Evolutionary conservation across 2,113 vertebrate species (phyloP), one percentile per base, ranked within the genome.

Genomic region (Eudorcas thomsonii): DNA sequence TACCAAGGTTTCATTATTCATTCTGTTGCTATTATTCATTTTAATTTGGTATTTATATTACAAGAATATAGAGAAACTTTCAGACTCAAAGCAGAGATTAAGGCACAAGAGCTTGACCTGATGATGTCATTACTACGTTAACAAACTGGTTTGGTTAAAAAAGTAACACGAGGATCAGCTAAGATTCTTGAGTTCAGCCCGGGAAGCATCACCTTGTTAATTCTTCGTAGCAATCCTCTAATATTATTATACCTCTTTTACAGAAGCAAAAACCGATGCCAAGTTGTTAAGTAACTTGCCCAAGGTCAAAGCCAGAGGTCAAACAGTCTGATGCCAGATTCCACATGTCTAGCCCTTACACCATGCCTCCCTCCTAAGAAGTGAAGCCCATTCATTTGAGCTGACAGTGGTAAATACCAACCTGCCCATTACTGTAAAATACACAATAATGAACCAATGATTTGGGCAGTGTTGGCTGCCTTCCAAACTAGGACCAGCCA

Each of bases 161-260:
- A 59, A 62, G 16, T 19, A 21, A 15, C 82, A 60, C 28, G 14
- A 23, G n/a, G 7, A 25, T 60, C 52, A 2, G n/a, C 30, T 74
- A 50, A 83, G 89, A 48, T 33, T 48, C 9, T 3, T 45, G 74
- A 95, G 91, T 30, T 23, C 28, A 52, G 26, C 12, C 28, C 21
- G 19, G 6, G 64, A 67, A 71, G 17, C 2, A 52, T 57, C 80
- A 11, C 26, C 50, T 83, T 1, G 0, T n/a, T 45, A 7, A 36
- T 67, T 33, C 33, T 33, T 89, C 14, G 0, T 17, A 7, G 2
- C 25, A 26, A 1, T 23, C 78, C 30, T 59, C n/a, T 5, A 12
- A 21, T 28, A 2, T 16, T 30, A 2, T 1, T 7, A 3, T 7
- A 16, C 39, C 50, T 85, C 26, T 62, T 45, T 30, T 30, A 45